Percentiles rank a stretch among this genome's conserved stretches.
These are phyloP conservation scores for Acleris literana DNA, from an alignment of 2,888 invertebrate species.

Conservation along the genomic window DNA sequence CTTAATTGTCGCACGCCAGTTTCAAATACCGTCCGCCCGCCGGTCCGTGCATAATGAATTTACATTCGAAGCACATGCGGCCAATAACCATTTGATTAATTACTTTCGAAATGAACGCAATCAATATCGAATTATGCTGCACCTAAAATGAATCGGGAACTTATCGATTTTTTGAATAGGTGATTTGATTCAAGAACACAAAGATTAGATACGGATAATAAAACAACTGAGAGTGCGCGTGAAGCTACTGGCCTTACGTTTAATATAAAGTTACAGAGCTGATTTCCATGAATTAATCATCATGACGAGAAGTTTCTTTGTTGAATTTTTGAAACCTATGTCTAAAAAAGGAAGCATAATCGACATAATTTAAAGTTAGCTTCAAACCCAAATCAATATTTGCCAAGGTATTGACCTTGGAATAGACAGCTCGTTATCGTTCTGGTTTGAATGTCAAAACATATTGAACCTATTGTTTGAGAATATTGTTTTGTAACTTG, in stretches of 20 bases:
- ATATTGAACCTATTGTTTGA: conserved; percentile 58
- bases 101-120: conserved; percentile 18
- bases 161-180: conserved; percentile 37
- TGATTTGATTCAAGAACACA: conserved; percentile 52
- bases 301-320: conserved; percentile 38
- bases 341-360: conserved; percentile 7
- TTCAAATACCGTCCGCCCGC: conserved; percentile 60
- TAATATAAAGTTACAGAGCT: conserved; percentile 42
- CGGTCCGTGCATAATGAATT: conserved; percentile 63
- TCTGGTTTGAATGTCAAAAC: conserved; percentile 63
- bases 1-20: conserved; percentile 64
- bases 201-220: conserved; percentile 65
- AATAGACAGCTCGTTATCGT: conserved; percentile 61
- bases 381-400: conserved; percentile 36
- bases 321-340: conserved; percentile 5
- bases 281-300: conserved; percentile 44
- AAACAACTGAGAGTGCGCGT: conserved; percentile 51
- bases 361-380: conserved; percentile 13
- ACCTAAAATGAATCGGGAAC: conserved; percentile 4
- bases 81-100: conserved; percentile 17
- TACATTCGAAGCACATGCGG: conserved; percentile 42
- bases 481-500: conserved; percentile 47
- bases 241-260: conserved; percentile 53
- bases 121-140: conserved; percentile 9
- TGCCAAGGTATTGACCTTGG: conserved; percentile 50